phyloP scores from a whole-genome alignment of 1,140 invertebrate species.

The Listronotus oregonensis region DNA sequence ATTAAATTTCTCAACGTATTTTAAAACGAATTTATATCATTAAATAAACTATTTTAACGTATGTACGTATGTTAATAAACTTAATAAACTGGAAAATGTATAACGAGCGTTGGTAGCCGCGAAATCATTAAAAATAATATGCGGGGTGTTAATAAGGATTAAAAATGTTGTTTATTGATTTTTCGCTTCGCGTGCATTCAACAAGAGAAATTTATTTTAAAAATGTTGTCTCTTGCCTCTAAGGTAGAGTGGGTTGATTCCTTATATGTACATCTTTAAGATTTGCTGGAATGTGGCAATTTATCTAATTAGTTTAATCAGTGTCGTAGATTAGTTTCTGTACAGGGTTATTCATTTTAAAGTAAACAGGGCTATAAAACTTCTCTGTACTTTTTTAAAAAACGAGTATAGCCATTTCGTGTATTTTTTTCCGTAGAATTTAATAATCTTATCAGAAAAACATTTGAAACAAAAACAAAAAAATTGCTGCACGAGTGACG shows the following conservation, averaged over 20 bases:
- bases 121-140: neutral
- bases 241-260: conserved; percentile 20
- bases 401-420: too few species aligned
- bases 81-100: neutral
- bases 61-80: neutral
- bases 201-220: neutral
- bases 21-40: too few species aligned
- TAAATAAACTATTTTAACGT: too few species aligned
- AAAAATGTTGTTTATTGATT: neutral
- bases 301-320: neutral
- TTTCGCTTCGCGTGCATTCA: neutral
- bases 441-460: too few species aligned
- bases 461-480: too few species aligned
- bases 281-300: neutral
- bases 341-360: too few species aligned
- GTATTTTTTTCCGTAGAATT: too few species aligned
- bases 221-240: neutral
- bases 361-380: too few species aligned
- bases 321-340: conserved; percentile 3
- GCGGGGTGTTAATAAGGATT: neutral
- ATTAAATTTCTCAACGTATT: too few species aligned
- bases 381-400: too few species aligned
- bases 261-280: conserved; percentile 31
- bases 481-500: too few species aligned
- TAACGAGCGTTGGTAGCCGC: neutral